These are phyloP conservation scores for Plectrocnemia conspersa DNA, from an alignment of 1,140 invertebrate species.

Conservation along the genomic window DNA sequence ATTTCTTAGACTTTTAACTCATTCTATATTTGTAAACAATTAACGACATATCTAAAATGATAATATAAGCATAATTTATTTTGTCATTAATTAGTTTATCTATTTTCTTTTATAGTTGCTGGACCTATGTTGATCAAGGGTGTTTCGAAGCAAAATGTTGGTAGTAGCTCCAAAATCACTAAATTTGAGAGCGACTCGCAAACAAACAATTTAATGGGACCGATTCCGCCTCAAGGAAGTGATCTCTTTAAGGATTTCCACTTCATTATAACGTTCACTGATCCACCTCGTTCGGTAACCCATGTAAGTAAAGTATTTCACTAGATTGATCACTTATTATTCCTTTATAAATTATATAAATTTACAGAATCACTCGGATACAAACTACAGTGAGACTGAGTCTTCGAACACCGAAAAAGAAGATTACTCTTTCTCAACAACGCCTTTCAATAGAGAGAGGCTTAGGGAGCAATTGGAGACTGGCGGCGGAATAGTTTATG, in stretches of 20 bases:
- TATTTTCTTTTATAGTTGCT: slow-evolving; percentile 36
- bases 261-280: slow-evolving; percentile 54
- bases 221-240: slow-evolving; percentile 48
- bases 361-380: slow-evolving; percentile 16
- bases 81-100: background rate
- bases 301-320: slow-evolving; percentile 7
- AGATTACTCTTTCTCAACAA: slow-evolving; percentile 46
- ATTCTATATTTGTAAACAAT: background rate
- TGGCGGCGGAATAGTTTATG: slow-evolving; percentile 54
- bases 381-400: no score
- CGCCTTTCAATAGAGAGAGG: slow-evolving; percentile 54
- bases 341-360: slow-evolving; percentile 17
- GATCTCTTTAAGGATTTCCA: slow-evolving; percentile 51
- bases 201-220: slow-evolving; percentile 48
- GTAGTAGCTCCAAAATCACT: slow-evolving; percentile 48
- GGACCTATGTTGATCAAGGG: slow-evolving; percentile 46
- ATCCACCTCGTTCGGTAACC: slow-evolving; percentile 38
- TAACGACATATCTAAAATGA: background rate
- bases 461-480: slow-evolving; percentile 52
- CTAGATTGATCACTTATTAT: background rate
- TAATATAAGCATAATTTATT: background rate
- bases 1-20: background rate
- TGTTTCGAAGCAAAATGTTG: slow-evolving; percentile 45
- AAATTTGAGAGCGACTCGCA: slow-evolving; percentile 49
- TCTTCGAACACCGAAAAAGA: slow-evolving; percentile 43